Percentiles rank a stretch among this genome's conserved stretches.
Evolutionary conservation across 2,888 invertebrate genomes (phyloP).

Genomic region (Protonemura montana): DNA sequence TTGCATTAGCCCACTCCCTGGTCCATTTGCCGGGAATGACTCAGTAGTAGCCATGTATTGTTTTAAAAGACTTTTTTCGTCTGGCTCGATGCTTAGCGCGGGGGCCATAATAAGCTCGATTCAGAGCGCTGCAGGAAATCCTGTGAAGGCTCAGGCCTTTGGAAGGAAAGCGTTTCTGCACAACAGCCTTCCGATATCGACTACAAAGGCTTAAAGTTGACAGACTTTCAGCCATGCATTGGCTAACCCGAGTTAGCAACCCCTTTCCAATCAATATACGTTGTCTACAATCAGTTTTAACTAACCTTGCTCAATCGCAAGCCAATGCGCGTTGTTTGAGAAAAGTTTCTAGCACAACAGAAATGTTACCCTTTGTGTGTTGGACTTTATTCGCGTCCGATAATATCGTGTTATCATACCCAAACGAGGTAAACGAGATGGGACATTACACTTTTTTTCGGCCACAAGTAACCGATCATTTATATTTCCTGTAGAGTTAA

Average conservation of each 20-base stretch:
- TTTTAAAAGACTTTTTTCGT: conserved; percentile 8
- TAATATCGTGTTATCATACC: not conserved
- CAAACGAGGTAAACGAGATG: not conserved
- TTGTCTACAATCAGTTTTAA: not conserved
- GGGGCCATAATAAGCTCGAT: not conserved
- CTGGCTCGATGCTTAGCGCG: not conserved
- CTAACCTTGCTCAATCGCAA: not conserved
- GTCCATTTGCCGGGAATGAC: not conserved
- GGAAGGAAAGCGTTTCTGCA: not conserved
- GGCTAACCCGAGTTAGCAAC: too few relatives aligned
- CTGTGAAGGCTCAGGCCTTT: not conserved
- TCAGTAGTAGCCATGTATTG: not conserved
- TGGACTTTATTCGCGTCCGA: not conserved
- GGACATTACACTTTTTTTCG: conserved; percentile 9
- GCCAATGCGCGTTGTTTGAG: not conserved
- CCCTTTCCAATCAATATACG: not conserved
- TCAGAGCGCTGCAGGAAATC: not conserved
- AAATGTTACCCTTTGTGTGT: not conserved
- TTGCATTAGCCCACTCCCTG: not conserved
- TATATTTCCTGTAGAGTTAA: conserved; percentile 21
- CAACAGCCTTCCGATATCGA: not conserved
- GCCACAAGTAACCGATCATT: conserved; percentile 3
- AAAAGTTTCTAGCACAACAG: not conserved
- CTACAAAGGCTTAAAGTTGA: not conserved
- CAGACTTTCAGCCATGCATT: not conserved